Evolutionary conservation across 1,140 invertebrate species (phyloP), one percentile per base, ranked within the genome.

Genomic region (Drosophila leontia): DNA sequence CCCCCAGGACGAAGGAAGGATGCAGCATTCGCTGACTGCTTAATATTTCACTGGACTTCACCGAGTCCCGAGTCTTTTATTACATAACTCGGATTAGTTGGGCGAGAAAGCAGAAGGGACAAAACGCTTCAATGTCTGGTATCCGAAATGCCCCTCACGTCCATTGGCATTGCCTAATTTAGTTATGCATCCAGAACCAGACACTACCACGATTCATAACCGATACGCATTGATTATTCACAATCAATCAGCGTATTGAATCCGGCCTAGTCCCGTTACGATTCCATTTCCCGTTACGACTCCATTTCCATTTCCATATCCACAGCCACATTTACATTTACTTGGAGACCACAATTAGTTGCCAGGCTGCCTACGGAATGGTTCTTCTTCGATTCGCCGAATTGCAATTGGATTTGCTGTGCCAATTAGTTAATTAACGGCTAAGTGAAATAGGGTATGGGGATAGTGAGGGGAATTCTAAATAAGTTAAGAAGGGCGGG

Each of bases 361-460:
- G 37, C 17, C 51, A 55, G 34, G 34, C 68, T 47, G 67, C 19
- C 59, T 62, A 81, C 60, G 55, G 41, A 64, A 64, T 29, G 29
- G 56, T 57, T 41, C 51, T 72, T 50, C 44, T 59, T 32, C 37
- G 37, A 59, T 59, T 59, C 35, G 19, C 37, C 55, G 37, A 86
- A 75, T 75, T 53, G 79, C 82, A 65, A 51, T 77, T 75, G 67
- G 32, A 67, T 68, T 69, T 45, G 64, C 53, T 37, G 26, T 44
- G 59, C 64, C 84, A 88, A 87, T 87, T 87, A 88, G 84, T 88
- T 88, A 87, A 87, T 87, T 88, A 88, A 39, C 50, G 35, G 50
- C 34, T 61, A 78, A 68, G 44, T 62, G 69, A 79, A 85, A 76
- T 58, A 32, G 32, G 12, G 34, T 23, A 39, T 2, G 23, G 26